phyloP scores from a whole-genome alignment of 2,797 vertebrate genomes.

The Sorex maritimensis region DNA sequence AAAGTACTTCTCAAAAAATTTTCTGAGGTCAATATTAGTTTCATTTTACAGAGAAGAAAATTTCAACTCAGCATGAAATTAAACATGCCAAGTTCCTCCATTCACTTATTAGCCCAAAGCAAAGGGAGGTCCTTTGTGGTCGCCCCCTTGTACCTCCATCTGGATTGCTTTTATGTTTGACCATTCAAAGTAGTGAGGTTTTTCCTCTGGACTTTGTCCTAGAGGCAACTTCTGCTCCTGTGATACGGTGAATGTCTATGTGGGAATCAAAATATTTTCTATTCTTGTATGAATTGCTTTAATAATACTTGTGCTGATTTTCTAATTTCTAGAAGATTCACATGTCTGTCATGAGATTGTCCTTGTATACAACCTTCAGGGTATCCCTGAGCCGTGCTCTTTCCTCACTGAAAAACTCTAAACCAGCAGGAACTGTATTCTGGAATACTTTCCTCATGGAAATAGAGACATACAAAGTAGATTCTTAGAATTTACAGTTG shows the following conservation, averaged over 20 bases:
- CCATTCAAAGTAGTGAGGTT: not conserved
- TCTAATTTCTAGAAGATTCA: not conserved
- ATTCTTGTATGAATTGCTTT: constrained; percentile 15
- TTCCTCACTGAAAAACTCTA: not conserved
- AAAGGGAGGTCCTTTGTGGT: not conserved
- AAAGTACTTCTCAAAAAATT: not conserved
- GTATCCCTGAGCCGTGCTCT: not conserved
- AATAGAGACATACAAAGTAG: not conserved
- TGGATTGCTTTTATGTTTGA: not conserved
- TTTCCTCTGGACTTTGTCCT: not conserved
- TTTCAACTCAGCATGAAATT: not conserved
- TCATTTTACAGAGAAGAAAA: constrained; percentile 16
- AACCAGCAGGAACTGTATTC: not conserved
- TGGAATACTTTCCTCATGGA: not conserved
- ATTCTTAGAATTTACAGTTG: not conserved
- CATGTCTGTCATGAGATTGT: constrained; percentile 19
- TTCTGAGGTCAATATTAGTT: not conserved
- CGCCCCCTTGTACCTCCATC: not conserved
- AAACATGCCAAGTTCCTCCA: not conserved
- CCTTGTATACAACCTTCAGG: not conserved
- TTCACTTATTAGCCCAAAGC: not conserved
- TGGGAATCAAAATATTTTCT: not conserved
- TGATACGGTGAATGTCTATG: not conserved
- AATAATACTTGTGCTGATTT: constrained; percentile 19
- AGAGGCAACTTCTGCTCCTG: constrained; percentile 15